Evolutionary conservation across 2,797 vertebrate genomes (phyloP).

Genomic region (Phoebastria nigripes): DNA sequence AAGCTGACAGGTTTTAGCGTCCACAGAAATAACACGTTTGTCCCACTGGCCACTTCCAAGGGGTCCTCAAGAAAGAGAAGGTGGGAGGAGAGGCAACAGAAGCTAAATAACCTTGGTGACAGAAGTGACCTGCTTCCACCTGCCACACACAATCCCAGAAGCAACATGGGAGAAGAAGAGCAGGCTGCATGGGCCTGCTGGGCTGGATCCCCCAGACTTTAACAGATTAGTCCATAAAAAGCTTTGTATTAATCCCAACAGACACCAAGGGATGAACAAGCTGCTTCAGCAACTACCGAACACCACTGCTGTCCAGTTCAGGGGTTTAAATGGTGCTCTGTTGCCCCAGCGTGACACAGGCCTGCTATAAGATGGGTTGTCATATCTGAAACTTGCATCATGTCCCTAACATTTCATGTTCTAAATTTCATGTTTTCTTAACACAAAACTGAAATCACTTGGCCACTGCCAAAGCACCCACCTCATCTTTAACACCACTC

Average conservation of each 20-base stretch:
- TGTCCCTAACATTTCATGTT: not conserved
- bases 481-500: not conserved
- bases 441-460: not conserved
- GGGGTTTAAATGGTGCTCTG: not conserved
- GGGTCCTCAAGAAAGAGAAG: not conserved
- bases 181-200: not conserved
- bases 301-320: not conserved
- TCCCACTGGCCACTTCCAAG: not conserved
- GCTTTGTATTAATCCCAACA: not conserved
- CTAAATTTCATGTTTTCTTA: not conserved
- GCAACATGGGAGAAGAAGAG: not conserved
- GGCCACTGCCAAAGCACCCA: not conserved
- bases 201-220: not conserved
- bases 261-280: not conserved
- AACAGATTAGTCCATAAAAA: not conserved
- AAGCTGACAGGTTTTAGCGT: not conserved
- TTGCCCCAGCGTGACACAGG: not conserved
- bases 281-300: not conserved
- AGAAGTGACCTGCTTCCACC: not conserved
- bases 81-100: not conserved
- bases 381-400: not conserved
- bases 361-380: not conserved
- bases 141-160: not conserved
- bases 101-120: not conserved
- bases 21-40: not conserved